Evolutionary conservation across 64 coral and sea anemone species (phyloP), one percentile per base, ranked within the genome.

Genomic region (Stylophora pistillata): DNA sequence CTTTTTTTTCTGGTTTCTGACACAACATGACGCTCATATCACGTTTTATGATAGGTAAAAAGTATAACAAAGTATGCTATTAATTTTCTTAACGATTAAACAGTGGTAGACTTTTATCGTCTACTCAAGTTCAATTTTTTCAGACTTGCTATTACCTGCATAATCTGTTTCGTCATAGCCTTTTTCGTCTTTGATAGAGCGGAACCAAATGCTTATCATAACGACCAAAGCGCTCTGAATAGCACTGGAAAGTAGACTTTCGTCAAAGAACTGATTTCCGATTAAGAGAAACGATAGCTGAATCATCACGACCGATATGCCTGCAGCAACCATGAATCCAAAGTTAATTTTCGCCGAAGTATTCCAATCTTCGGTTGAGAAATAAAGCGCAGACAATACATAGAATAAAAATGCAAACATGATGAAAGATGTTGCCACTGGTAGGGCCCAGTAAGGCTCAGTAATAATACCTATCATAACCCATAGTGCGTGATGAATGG

Each of bases 401-500:
- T 86, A 91, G 30, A 91, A 73, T 32, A 65, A 86, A 77, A 91
- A 86, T 16, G 72, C 75, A 55, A 86, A 53, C 28, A 72, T 85
- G 13, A 72, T 74, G 33, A 60, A 53, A 2, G 85, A 56, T 33
- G 85, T 62, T 28, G 86, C 71, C 25, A 94, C 47, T 58, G 93
- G 93, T 9, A 94, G 18, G 3, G 93, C 93, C 93, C 93, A 94
- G 34, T 80, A 94, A 4, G 88, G 93, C 20, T 94, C 93, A 15
- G 88, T 86, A 29, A 90, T 79, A 17, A 90, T 84, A 23, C 93
- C 93, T 47, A 89, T 77, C 25, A 94, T 9, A 74, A 94, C 64
- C 93, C 93, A 94, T 18, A 94, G 32, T 0, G 86, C 16, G 30
- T 90, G 74, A 54, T 94, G 88, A 57, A 73, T 41, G 13, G 71